Conservation (phyloP, 1,140 invertebrate genomes). For the Aporrectodea caliginosa region DNA sequence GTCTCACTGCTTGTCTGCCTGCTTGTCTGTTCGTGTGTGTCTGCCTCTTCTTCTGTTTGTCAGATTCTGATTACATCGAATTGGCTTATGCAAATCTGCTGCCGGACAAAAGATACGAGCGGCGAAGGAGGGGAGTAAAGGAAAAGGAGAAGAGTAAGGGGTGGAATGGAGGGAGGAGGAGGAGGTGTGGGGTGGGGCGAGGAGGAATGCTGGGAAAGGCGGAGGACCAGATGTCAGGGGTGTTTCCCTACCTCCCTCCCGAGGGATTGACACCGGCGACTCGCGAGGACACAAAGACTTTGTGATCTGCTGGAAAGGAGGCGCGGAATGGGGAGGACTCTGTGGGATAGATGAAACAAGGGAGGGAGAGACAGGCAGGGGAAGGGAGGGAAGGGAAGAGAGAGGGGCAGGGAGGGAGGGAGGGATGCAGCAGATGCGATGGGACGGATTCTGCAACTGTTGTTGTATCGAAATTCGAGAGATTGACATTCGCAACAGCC, state of each 20-base stretch:
- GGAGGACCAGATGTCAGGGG: background rate
- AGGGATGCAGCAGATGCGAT: too few relatives aligned
- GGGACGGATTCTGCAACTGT: background rate
- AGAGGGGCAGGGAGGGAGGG: too few relatives aligned
- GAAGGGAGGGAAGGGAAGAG: too few relatives aligned
- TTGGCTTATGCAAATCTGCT: background rate
- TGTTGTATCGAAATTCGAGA: background rate
- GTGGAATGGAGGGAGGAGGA: background rate
- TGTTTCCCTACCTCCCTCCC: background rate
- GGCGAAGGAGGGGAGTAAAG: background rate
- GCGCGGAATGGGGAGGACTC: background rate
- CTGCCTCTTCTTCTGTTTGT: background rate
- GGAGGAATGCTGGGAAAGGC: background rate
- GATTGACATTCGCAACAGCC: background rate
- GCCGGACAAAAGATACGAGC: background rate
- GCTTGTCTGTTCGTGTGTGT: background rate
- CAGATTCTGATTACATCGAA: background rate
- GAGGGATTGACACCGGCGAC: background rate
- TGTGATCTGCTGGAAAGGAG: background rate
- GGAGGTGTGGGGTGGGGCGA: background rate
- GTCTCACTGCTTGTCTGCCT: background rate
- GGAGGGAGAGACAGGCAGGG: too few relatives aligned
- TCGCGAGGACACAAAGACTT: background rate
- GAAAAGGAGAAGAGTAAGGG: too few relatives aligned
- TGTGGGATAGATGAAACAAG: too few relatives aligned